These are phyloP conservation scores for Rhagium mordax DNA, from an alignment of 2,888 invertebrate genomes.

Conservation along the genomic window DNA sequence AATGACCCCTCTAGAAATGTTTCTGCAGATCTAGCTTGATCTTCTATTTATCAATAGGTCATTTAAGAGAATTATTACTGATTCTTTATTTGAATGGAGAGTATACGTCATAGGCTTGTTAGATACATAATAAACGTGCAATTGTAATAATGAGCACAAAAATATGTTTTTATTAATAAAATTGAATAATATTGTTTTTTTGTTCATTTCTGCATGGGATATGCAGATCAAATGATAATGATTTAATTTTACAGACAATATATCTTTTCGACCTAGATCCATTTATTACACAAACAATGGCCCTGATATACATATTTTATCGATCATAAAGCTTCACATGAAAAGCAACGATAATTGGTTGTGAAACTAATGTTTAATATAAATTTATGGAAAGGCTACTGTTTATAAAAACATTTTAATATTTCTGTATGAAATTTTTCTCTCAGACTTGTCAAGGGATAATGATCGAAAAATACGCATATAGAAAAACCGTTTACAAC, in stretches of 20 bases:
- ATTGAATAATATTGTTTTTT: no score
- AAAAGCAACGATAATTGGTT: background rate
- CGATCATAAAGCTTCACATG: background rate
- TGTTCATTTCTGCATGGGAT: no score
- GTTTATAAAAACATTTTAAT: background rate
- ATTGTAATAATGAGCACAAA: no score
- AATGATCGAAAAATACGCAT: background rate
- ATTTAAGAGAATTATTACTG: no score
- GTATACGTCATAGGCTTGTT: no score
- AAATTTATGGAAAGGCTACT: background rate
- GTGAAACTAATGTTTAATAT: background rate
- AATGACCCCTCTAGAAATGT: no score
- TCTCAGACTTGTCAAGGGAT: background rate
- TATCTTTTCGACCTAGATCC: background rate
- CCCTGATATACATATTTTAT: background rate
- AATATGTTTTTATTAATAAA: no score
- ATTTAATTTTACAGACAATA: background rate
- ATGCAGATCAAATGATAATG: background rate
- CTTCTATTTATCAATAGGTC: no score
- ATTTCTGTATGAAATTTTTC: background rate
- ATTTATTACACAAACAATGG: background rate
- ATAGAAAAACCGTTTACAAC: no score
- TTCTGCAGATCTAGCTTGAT: no score
- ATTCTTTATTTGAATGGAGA: no score
- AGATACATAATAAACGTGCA: no score